These are phyloP conservation scores for Labeo rohita DNA, from an alignment of 2,113 vertebrate species.

Conservation along the genomic window DNA sequence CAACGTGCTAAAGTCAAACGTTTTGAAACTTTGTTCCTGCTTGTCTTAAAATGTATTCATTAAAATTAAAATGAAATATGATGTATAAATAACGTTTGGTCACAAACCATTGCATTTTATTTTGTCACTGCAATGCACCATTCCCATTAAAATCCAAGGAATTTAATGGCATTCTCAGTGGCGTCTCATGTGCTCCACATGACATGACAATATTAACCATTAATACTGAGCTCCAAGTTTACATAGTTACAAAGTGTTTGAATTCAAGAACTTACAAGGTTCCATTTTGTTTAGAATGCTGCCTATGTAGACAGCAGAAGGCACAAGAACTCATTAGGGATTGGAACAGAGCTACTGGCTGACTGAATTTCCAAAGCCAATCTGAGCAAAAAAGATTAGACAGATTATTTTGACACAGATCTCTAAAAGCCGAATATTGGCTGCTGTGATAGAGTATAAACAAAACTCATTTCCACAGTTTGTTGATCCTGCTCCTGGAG, in stretches of 20 bases:
- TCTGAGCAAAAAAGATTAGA: conserved; percentile 20
- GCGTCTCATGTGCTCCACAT: not conserved
- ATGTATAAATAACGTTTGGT: too few relatives aligned
- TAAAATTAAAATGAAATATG: not conserved
- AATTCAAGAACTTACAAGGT: not conserved
- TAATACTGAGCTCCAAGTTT: not conserved
- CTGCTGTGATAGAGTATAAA: not conserved
- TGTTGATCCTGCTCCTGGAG: conserved; percentile 1
- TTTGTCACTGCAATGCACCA: not conserved
- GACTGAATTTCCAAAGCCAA: not conserved
- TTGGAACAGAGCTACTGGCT: conserved; percentile 17
- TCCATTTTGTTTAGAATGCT: not conserved
- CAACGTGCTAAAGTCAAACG: not conserved
- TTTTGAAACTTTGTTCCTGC: not conserved
- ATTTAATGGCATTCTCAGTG: not conserved
- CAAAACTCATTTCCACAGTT: conserved; percentile 21
- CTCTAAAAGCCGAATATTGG: not conserved
- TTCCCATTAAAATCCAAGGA: not conserved
- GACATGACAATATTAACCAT: not conserved
- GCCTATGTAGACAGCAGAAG: not conserved
- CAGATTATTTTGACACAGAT: conserved; percentile 14
- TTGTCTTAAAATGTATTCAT: not conserved
- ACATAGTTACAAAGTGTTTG: not conserved
- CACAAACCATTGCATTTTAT: not conserved
- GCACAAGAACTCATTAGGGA: not conserved